phyloP scores from a whole-genome alignment of 1,140 invertebrate species.

The Leptinotarsa lineolata region DNA sequence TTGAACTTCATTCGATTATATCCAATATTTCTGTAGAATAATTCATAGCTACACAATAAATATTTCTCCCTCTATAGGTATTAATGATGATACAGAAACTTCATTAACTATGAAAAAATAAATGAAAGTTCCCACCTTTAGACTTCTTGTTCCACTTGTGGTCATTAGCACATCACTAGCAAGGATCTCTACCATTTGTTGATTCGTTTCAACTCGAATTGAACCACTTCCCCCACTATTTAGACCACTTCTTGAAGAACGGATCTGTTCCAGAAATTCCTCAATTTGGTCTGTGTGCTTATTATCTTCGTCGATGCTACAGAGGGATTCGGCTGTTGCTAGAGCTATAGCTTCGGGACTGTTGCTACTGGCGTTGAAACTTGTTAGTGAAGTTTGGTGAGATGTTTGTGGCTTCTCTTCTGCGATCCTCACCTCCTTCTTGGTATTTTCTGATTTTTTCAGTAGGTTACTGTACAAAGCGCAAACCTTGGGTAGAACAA shows the following conservation, averaged over 20 bases:
- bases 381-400: not conserved
- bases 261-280: slow-evolving; percentile 62
- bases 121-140: slow-evolving; percentile 55
- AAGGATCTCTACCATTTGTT: slow-evolving; percentile 60
- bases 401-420: slow-evolving; percentile 44
- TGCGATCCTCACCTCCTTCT: slow-evolving; percentile 36
- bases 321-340: slow-evolving; percentile 73
- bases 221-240: slow-evolving; percentile 56
- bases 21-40: no score
- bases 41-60: no score
- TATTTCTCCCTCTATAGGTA: no score
- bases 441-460: slow-evolving; percentile 20
- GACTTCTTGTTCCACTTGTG: slow-evolving; percentile 60
- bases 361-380: not conserved
- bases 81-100: no score
- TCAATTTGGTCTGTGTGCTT: slow-evolving; percentile 73
- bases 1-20: no score
- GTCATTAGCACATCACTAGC: slow-evolving; percentile 63
- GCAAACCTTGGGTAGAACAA: not conserved
- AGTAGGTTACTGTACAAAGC: slow-evolving; percentile 14
- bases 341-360: slow-evolving; percentile 55
- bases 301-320: slow-evolving; percentile 75
- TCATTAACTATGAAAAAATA: no score
- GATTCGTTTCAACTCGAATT: slow-evolving; percentile 57
- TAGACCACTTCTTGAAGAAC: slow-evolving; percentile 51